Percentiles rank a stretch among this genome's conserved stretches.
Conservation (phyloP, 1,140 invertebrate genomes). For the Eumaeus atala region DNA sequence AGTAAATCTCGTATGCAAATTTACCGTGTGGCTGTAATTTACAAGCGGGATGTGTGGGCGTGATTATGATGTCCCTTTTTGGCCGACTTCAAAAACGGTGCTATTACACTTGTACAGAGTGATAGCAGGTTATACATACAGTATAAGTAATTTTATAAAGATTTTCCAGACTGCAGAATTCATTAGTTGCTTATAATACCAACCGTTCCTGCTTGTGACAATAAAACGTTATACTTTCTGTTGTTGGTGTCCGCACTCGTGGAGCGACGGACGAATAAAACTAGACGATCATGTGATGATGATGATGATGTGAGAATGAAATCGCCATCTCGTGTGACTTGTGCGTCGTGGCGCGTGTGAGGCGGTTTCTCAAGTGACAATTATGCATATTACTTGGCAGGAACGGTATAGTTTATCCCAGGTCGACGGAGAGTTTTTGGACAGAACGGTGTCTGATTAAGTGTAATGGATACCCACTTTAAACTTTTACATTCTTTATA, state of each 20-base stretch:
- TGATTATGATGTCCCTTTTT: too few species aligned
- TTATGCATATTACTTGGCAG: conserved; percentile 53
- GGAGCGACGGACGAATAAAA: too few species aligned
- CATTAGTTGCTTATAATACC: too few species aligned
- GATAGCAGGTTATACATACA: too few species aligned
- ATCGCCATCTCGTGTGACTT: conserved; percentile 17
- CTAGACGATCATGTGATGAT: not conserved
- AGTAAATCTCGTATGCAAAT: conserved; percentile 55
- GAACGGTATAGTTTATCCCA: conserved; percentile 34
- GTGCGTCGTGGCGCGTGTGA: conserved; percentile 17
- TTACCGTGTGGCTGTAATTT: conserved; percentile 29
- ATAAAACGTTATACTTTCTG: too few species aligned
- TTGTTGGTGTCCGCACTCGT: too few species aligned
- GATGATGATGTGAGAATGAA: not conserved
- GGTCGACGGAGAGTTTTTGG: conserved; percentile 24
- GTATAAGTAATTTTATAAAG: too few species aligned
- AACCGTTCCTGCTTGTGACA: too few species aligned
- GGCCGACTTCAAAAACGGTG: too few species aligned
- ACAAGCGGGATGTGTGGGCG: conserved; percentile 16
- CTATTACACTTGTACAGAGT: too few species aligned
- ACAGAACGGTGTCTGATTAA: conserved; percentile 22
- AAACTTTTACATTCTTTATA: too few species aligned
- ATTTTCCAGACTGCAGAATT: too few species aligned
- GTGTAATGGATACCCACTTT: not conserved
- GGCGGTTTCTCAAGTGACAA: conserved; percentile 30